Conservation (phyloP, 2,888 invertebrate genomes). For the Stegophylla sp. region DNA sequence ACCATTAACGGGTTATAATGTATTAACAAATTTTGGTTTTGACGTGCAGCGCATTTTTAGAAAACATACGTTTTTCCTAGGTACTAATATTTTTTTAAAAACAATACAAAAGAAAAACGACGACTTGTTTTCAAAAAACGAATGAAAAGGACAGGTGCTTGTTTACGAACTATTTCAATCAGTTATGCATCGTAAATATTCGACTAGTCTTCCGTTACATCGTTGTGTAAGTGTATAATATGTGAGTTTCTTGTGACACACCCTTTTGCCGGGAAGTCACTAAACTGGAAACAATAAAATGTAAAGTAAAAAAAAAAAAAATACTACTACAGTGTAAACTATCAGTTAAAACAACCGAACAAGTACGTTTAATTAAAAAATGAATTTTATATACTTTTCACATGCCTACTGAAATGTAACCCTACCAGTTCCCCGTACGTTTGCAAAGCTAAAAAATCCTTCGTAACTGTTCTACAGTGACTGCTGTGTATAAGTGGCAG, state of each 20-base stretch:
- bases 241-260: neutral
- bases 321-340: no score
- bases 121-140: neutral
- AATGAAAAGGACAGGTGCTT: neutral
- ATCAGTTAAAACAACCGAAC: neutral
- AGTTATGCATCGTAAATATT: constrained; percentile 17
- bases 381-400: neutral
- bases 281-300: constrained; percentile 9
- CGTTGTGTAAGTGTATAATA: neutral
- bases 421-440: neutral
- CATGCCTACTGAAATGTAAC: neutral
- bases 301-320: neutral
- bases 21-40: no score
- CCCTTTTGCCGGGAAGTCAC: neutral
- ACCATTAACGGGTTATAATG: no score
- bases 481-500: neutral
- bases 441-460: neutral
- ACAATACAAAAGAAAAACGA: neutral
- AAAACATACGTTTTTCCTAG: no score
- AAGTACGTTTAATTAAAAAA: neutral
- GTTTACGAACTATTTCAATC: neutral
- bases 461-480: neutral
- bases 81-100: neutral
- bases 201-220: neutral
- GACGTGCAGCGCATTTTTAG: no score